These are phyloP conservation scores for Corythaeola cristata DNA, from an alignment of 2,113 vertebrate genomes.

Conservation along the genomic window DNA sequence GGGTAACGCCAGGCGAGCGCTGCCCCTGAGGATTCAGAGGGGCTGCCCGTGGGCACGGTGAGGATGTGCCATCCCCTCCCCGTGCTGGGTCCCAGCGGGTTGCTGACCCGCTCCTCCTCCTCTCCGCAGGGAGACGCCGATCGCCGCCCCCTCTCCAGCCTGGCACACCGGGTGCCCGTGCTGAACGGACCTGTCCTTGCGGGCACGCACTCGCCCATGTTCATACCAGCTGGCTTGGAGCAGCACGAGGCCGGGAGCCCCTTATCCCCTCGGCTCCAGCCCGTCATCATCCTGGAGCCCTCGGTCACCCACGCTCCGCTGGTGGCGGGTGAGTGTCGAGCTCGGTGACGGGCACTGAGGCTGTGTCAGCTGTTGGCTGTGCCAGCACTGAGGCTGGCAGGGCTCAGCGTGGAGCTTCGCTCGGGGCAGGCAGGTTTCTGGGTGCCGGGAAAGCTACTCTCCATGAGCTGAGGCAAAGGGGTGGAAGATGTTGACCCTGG, in stretches of 20 bases:
- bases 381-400: too few relatives aligned
- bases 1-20: fast-evolving
- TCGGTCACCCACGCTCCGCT: conserved; percentile 81
- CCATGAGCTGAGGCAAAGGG: not conserved
- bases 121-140: conserved; percentile 80
- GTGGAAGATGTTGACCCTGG: not conserved
- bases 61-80: fast-evolving
- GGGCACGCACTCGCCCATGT: conserved; percentile 73
- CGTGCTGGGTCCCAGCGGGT: fast-evolving
- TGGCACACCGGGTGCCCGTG: conserved; percentile 76
- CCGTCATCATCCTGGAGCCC: conserved; percentile 89
- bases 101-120: not conserved
- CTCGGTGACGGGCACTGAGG: not conserved
- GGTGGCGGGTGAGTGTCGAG: conserved; percentile 76
- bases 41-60: fast-evolving
- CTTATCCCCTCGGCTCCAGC: conserved; percentile 81
- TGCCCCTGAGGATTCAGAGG: not conserved
- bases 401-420: not conserved
- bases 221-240: conserved; percentile 82
- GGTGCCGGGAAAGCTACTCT: not conserved
- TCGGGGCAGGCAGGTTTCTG: not conserved
- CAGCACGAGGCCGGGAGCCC: conserved; percentile 76
- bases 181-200: conserved; percentile 71
- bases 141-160: conserved; percentile 60
- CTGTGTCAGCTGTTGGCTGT: not conserved